These are phyloP conservation scores for Hemiscyllium ocellatum DNA, from an alignment of 2,113 vertebrate genomes.

Conservation along the genomic window DNA sequence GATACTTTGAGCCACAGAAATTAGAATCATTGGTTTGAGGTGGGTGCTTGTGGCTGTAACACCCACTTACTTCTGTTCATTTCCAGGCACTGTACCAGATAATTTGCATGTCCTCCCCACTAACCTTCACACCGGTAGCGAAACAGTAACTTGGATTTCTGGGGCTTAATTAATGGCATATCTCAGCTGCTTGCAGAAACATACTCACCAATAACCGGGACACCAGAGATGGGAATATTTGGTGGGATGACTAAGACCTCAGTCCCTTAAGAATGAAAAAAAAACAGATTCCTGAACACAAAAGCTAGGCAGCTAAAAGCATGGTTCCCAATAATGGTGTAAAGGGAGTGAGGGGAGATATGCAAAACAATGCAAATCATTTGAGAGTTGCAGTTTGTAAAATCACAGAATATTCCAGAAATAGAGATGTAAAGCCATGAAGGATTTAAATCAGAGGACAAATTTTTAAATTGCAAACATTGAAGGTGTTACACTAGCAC, in stretches of 20 bases:
- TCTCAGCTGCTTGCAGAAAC: not conserved
- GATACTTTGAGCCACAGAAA: not conserved
- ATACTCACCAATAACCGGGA: not conserved
- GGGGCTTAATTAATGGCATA: not conserved
- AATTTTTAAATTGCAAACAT: too few species aligned
- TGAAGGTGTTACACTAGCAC: too few species aligned
- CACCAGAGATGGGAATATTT: not conserved
- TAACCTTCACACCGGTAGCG: not conserved
- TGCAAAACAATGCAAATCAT: not conserved
- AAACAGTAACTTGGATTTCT: not conserved
- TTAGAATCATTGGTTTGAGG: not conserved
- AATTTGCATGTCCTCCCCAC: not conserved
- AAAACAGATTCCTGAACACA: not conserved
- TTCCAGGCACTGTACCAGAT: not conserved
- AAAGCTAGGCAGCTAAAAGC: not conserved
- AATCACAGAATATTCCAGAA: not conserved
- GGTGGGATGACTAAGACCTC: not conserved
- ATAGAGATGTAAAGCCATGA: not conserved
- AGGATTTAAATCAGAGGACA: not conserved
- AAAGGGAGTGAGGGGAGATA: not conserved
- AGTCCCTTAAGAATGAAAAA: not conserved
- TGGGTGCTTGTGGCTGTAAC: not conserved
- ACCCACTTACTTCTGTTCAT: not conserved
- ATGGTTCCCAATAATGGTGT: not conserved
- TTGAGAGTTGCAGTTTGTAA: not conserved